These are phyloP conservation scores for Panulirus ornatus DNA, from an alignment of 1,140 invertebrate genomes.

Conservation along the genomic window DNA sequence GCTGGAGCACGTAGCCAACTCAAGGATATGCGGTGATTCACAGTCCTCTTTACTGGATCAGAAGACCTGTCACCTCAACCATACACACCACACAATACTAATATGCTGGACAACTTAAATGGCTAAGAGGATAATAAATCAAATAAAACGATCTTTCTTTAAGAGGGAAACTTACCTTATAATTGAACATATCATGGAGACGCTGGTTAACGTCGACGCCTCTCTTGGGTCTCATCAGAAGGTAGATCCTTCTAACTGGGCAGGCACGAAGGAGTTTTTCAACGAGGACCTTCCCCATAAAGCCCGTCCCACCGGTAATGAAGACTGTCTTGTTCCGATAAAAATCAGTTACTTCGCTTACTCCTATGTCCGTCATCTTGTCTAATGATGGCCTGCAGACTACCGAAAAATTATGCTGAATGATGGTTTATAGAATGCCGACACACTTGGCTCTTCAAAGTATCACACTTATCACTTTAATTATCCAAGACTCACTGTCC, in stretches of 20 bases:
- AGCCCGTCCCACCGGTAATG: conserved; percentile 86
- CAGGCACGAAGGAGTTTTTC: conserved; percentile 91
- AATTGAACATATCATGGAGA: conserved; percentile 77
- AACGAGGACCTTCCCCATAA: conserved; percentile 90
- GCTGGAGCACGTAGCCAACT: too few species aligned
- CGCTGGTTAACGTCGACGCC: conserved; percentile 85
- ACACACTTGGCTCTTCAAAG: neutral
- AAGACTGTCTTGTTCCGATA: conserved; percentile 82
- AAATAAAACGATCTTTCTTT: too few species aligned
- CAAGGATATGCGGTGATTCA: too few species aligned
- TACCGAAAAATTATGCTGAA: neutral
- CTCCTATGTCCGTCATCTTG: conserved; percentile 61
- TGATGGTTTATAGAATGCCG: neutral
- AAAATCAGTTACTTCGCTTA: conserved; percentile 71
- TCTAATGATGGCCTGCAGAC: neutral
- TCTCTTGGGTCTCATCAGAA: conserved; percentile 87
- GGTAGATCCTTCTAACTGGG: conserved; percentile 85
- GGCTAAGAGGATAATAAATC: too few species aligned
- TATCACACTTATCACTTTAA: neutral
- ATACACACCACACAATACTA: too few species aligned
- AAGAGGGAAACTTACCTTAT: conserved; percentile 69
- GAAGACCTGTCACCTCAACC: too few species aligned
- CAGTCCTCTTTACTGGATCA: too few species aligned
- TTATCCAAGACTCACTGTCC: neutral
- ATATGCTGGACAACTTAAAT: too few species aligned